Percentiles rank a stretch among this genome's conserved stretches.
These are phyloP conservation scores for Campoplex capitator DNA, from an alignment of 2,888 invertebrate genomes.

Conservation along the genomic window DNA sequence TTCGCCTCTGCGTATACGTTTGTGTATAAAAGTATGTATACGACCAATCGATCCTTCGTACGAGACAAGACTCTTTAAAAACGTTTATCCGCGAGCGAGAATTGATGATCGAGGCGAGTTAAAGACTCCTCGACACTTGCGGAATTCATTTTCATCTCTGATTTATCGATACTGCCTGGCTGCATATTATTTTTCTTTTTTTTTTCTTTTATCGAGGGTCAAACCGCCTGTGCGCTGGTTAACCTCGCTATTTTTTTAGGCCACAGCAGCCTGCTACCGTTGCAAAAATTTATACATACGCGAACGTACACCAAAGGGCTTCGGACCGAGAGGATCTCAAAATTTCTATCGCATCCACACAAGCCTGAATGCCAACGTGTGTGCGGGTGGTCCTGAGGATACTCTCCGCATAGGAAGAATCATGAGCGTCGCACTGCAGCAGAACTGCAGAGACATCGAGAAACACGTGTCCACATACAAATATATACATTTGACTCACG, in stretches of 20 bases:
- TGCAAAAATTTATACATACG: background rate
- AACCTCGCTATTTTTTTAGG: background rate
- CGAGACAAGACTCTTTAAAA: constrained; percentile 65
- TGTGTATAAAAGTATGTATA: background rate
- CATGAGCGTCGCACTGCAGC: constrained; percentile 78
- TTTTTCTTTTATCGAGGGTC: background rate
- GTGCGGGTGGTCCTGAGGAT: constrained; percentile 4
- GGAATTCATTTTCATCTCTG: constrained; percentile 55
- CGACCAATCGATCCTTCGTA: constrained; percentile 40
- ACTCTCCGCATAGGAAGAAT: constrained; percentile 75
- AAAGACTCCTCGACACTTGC: constrained; percentile 48
- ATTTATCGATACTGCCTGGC: constrained; percentile 26
- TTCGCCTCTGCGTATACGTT: constrained; percentile 1
- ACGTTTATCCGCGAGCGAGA: constrained; percentile 33
- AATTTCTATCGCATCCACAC: background rate
- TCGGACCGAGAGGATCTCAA: constrained; percentile 28
- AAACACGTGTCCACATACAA: constrained; percentile 55
- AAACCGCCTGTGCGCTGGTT: background rate
- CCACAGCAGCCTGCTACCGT: background rate
- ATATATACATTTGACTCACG: background rate
- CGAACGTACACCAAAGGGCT: background rate
- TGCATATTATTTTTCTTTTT: background rate
- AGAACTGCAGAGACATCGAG: constrained; percentile 72
- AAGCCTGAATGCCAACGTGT: too few relatives aligned
- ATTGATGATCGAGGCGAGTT: constrained; percentile 41